Percentiles rank a stretch among this genome's conserved stretches.
phyloP scores from a whole-genome alignment of 2,888 invertebrate genomes.

The Melanostoma mellinum region DNA sequence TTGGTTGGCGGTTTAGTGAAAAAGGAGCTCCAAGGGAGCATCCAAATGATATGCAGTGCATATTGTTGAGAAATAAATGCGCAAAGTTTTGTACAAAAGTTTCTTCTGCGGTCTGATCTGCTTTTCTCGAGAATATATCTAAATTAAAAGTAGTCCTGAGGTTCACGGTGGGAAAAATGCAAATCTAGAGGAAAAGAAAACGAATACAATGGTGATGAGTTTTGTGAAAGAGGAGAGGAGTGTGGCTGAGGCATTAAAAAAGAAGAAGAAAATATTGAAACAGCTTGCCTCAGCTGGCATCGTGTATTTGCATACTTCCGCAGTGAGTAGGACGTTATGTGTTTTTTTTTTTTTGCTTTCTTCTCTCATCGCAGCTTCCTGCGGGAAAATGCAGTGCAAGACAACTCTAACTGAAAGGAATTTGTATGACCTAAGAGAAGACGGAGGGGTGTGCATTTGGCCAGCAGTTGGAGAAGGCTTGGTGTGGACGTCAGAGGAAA shows the following conservation, averaged over 20 bases:
- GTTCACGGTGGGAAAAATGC: slow-evolving; percentile 70
- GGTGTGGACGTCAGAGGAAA: slow-evolving; percentile 51
- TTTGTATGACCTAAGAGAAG: slow-evolving; percentile 24
- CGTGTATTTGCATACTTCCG: slow-evolving; percentile 72
- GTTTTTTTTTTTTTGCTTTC: slow-evolving; percentile 16
- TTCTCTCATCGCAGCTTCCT: slow-evolving; percentile 43
- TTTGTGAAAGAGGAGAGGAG: slow-evolving; percentile 12
- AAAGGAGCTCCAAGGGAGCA: slow-evolving; percentile 60
- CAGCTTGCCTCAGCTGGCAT: slow-evolving; percentile 72
- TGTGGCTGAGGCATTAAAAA: not conserved
- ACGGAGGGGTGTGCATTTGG: slow-evolving; percentile 36
- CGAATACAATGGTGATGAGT: slow-evolving; percentile 61
- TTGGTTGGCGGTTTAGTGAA: slow-evolving; percentile 3
- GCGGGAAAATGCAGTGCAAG: slow-evolving; percentile 57
- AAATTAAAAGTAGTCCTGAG: slow-evolving; percentile 72
- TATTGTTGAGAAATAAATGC: slow-evolving; percentile 73
- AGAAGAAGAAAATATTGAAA: slow-evolving; percentile 47
- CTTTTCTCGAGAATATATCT: slow-evolving; percentile 72
- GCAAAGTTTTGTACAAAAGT: slow-evolving; percentile 72
- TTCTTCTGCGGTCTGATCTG: slow-evolving; percentile 73
- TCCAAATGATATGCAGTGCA: slow-evolving; percentile 73
- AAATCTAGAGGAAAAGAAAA: slow-evolving; percentile 66
- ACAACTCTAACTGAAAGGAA: slow-evolving; percentile 59
- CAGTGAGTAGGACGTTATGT: slow-evolving; percentile 45
- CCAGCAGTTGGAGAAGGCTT: slow-evolving; percentile 13